Evolutionary conservation across 2,888 invertebrate genomes (phyloP), one percentile per base, ranked within the genome.

Genomic region (Vanessa cardui): DNA sequence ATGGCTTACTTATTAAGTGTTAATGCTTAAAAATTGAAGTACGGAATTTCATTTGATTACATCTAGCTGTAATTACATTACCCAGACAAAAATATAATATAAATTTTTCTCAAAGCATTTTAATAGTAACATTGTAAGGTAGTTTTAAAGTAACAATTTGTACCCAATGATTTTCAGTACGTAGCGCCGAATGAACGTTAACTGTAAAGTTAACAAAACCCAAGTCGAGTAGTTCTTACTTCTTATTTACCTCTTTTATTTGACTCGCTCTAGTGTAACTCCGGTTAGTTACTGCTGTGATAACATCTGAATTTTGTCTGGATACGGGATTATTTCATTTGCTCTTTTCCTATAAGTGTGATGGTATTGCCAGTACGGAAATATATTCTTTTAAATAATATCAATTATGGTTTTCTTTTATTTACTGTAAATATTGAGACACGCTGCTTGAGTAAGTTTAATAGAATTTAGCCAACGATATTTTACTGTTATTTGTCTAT

Each of bases 121-220:
- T n/a, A 39, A 56, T 12, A 18, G 56, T 9, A 9, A 33, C 39
- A 9, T 31, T 8, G 31, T 56, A 56, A 8, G 56, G 52, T 33
- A 31, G 31, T n/a, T 56, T 64, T 59, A 59, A 64, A 64, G 50
- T 45, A 59, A 64, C 31, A 50, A 64, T 50, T 59, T 44, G 45
- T 58, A 59, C 33, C 18, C 18, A 56, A 39, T 56, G 39, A 26
- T 18, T 47, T 47, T 39, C 52, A 56, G 26, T 56, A 12, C n/a
- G 56, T n/a, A 39, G 39, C 18, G 39, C 56, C n/a, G 56, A 54
- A 54, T 54, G 56, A 45, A 47, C 46, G 21, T 69, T 72, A 72
- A 72, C 71, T 70, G 67, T 64, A 63, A 76, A 73, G 73, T 76
- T 73, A 73, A 76, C 74, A 72, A 73, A 73, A 72, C 73, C 65